Conservation (phyloP, 1,140 invertebrate species). For the Propsilocerus akamusi region DNA sequence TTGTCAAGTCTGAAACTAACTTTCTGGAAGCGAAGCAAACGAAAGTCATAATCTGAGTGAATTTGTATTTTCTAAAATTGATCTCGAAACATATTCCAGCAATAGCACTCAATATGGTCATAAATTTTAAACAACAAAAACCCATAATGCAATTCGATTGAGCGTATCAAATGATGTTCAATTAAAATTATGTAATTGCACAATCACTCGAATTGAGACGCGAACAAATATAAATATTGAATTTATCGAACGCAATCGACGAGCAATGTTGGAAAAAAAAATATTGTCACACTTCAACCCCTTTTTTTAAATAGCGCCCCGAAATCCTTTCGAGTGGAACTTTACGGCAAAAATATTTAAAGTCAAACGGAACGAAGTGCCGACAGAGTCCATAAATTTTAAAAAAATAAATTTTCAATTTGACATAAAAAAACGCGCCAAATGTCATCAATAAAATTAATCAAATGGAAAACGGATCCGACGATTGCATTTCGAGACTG, state of each 20-base stretch:
- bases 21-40: too few species aligned
- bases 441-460: constrained; percentile 3
- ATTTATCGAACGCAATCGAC: constrained; percentile 2
- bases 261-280: background rate
- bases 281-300: background rate
- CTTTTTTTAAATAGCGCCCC: too few species aligned
- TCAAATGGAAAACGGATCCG: background rate
- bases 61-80: too few species aligned
- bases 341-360: too few species aligned
- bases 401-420: background rate
- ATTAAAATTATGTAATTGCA: constrained; percentile 2
- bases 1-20: too few species aligned
- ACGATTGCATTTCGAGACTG: too few species aligned
- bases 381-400: background rate
- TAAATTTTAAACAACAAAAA: constrained; percentile 3
- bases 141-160: background rate
- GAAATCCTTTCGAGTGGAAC: too few species aligned
- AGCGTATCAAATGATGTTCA: constrained; percentile 2
- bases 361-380: too few species aligned
- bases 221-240: constrained; percentile 1
- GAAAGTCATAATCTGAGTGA: too few species aligned
- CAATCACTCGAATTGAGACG: background rate
- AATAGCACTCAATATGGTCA: background rate
- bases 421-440: background rate
- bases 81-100: too few species aligned